Base-by-base conservation (phyloP, 1,140 invertebrate genomes). In the Drosophila bocki region DNA sequence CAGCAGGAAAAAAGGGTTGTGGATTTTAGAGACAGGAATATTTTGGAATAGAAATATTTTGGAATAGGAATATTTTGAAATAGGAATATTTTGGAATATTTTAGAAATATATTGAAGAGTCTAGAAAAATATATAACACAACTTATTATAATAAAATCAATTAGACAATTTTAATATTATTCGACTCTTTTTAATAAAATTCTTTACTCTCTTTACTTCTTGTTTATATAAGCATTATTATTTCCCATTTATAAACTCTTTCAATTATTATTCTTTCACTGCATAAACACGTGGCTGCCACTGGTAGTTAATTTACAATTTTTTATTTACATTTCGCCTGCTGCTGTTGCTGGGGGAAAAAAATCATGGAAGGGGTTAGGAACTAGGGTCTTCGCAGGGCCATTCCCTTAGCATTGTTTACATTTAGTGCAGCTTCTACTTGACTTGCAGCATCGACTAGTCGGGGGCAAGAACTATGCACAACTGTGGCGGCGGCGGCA, bases 251-350 rank as follows among this genome's bases (percentile, higher is more conserved):
- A 22, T 37, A 2, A 15, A 26, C 4, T 26, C 26, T 26, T 62
- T 3, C 35, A 19, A 22, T 35, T 44, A 15, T 41, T 58, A 56
- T 74, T 67, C 3, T 44, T 63, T 37, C 47, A 41, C 53, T 76
- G 79, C 58, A 70, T 51, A 6, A 44, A 68, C 84, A 87, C 83
- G 83, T 87, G 83, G 67, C 65, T 39, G 44, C 37, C 83, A 48
- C 35, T 64, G 83, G 33, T 65, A 83, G 85, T 87, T 88, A 84
- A 88, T 87, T 88, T 81, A 78, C 75, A 88, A 87, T 75, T 78
- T 80, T 80, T 33, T 87, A 87, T 87, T 88, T 88, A 87, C 84
- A 87, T 87, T 88, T 87, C 60, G 84, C 80, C 77, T 88, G 68
- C 70, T 50, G 75, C 57, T 44, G 57, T 44, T 61, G 67, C 53